Evolutionary conservation across 2,888 invertebrate genomes (phyloP), one percentile per base, ranked within the genome.

Genomic region (Dicroscelio sp.): DNA sequence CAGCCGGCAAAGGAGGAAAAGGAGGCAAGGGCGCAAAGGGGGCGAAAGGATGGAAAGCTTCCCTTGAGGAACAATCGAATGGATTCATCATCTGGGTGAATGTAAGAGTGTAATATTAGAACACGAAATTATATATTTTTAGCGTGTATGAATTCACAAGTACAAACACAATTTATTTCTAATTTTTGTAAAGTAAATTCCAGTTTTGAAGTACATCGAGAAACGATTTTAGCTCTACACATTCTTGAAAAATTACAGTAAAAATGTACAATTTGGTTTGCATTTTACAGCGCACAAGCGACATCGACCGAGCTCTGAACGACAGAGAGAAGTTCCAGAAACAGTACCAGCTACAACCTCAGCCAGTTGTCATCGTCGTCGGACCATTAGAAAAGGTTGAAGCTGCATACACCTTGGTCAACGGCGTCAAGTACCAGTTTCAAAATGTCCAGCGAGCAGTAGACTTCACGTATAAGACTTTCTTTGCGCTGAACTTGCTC

Each of bases 351-450:
- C 25, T 69, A 35, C 35, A 3, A 38, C 25, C 69, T 35, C 69
- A 69, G 38, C 69, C 43, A 33, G 25, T 69, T 48, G 48, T 48
- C 25, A 14, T 71, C 23, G 48, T 17, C 17, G 38, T 71, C 30
- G 43, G 43, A 35, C 33, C 71, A 27, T 5, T 25, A n/a, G 43
- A 71, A 27, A 27, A 71, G 6, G 14, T 27, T 20, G 71, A 71
- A 48, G 1, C 43, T 48, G 38, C 48, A 48, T 23, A 71, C n/a
- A 14, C 71, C 17, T 23, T 69, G 14, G 17, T 69, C 12, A n/a
- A 69, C 6, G 38, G 38, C 12, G 38, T 69, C 14, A 69, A 69
- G 33, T 69, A 69, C 33, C 69, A 69, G 31, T 69, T 69, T 69
- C 14, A 2, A 31, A 23, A 35, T 23, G 31, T 31, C 10, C 31